These are phyloP conservation scores for Mesoligia furuncula DNA, from an alignment of 2,888 invertebrate genomes.

Conservation along the genomic window DNA sequence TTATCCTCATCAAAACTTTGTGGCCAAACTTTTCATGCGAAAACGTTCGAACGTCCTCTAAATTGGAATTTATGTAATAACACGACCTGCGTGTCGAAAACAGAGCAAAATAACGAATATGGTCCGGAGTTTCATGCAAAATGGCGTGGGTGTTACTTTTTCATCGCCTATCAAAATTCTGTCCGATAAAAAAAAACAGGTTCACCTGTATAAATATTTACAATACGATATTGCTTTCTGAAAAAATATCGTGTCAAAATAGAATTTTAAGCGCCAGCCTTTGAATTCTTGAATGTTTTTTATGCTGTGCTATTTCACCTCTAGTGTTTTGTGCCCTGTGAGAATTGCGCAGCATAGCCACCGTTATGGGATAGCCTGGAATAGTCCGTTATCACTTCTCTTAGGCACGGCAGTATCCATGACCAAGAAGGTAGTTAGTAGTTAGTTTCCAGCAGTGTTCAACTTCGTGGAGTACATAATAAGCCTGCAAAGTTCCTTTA, in stretches of 20 bases:
- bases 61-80: constrained; percentile 13
- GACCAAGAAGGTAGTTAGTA: not conserved
- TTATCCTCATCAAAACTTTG: constrained; percentile 44
- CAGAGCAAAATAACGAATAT: too few relatives aligned
- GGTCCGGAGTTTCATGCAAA: not conserved
- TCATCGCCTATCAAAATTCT: not conserved
- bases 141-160: not conserved
- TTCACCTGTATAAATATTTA: too few relatives aligned
- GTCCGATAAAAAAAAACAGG: not conserved
- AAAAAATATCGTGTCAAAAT: not conserved
- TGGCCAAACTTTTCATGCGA: constrained; percentile 27
- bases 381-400: not conserved
- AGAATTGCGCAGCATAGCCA: not conserved
- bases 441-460: not conserved
- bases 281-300: not conserved
- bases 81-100: not conserved
- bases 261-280: not conserved
- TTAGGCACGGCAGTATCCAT: not conserved
- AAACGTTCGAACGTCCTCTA: not conserved
- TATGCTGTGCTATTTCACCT: not conserved
- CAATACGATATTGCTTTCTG: not conserved
- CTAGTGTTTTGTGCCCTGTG: too few relatives aligned
- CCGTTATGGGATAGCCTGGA: not conserved
- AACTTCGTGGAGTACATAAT: not conserved
- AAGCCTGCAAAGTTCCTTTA: not conserved